Conservation (phyloP, 2,888 invertebrate genomes). For the Perizoma affinitatum region DNA sequence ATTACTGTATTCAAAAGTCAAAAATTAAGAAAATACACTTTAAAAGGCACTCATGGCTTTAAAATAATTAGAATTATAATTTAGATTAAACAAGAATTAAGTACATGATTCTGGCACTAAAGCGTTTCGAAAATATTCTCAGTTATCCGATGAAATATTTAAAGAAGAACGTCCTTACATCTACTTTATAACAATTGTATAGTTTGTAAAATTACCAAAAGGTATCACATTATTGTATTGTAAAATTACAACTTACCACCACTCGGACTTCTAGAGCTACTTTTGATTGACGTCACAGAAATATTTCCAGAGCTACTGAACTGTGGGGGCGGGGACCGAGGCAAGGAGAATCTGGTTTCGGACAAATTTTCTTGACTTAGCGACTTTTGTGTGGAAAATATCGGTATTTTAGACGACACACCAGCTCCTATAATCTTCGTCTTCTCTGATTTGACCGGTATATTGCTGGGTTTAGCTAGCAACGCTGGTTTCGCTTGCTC, state of each 20-base stretch:
- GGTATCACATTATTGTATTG: slow-evolving; percentile 29
- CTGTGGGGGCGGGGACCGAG: slow-evolving; percentile 70
- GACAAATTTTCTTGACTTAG: slow-evolving; percentile 77
- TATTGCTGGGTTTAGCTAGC: slow-evolving; percentile 75
- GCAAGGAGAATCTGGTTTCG: slow-evolving; percentile 69
- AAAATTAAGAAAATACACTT: slow-evolving; percentile 22
- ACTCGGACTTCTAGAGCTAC: slow-evolving; percentile 83
- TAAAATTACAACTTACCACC: slow-evolving; percentile 63
- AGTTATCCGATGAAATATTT: slow-evolving; percentile 11
- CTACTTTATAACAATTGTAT: slow-evolving; percentile 35
- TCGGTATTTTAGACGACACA: slow-evolving; percentile 81
- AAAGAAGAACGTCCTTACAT: slow-evolving; percentile 21
- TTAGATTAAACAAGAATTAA: slow-evolving; percentile 15
- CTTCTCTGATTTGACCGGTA: slow-evolving; percentile 72
- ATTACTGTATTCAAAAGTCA: slow-evolving; percentile 21
- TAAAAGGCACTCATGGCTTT: slow-evolving; percentile 30
- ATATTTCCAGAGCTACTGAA: slow-evolving; percentile 76
- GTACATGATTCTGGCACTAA: slow-evolving; percentile 22
- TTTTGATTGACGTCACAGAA: slow-evolving; percentile 86
- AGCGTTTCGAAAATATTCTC: slow-evolving; percentile 8
- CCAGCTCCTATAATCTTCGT: slow-evolving; percentile 36
- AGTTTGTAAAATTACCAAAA: slow-evolving; percentile 38
- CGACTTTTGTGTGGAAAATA: slow-evolving; percentile 78
- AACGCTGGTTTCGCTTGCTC: slow-evolving; percentile 69
- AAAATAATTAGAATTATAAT: slow-evolving; percentile 8